phyloP scores from a whole-genome alignment of 2,888 invertebrate species.

The Mongoloraphidia duomilia region DNA sequence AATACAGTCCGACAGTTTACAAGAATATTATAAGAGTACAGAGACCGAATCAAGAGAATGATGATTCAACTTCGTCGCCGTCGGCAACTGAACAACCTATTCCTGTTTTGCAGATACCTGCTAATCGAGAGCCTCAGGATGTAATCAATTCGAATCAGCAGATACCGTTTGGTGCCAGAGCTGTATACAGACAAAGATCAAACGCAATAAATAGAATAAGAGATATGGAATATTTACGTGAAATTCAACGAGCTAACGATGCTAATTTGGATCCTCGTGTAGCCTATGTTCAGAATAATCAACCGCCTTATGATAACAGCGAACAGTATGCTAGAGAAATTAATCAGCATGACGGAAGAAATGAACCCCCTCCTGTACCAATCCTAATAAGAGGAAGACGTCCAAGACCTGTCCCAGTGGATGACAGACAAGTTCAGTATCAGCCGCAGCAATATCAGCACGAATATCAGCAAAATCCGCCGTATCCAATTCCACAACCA shows the following conservation, averaged over 20 bases:
- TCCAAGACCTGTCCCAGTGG: constrained; percentile 25
- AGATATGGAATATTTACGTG: constrained; percentile 7
- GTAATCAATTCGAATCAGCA: constrained; percentile 30
- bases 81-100: constrained; percentile 37
- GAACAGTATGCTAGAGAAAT: constrained; percentile 20
- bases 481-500: constrained; percentile 20
- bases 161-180: constrained; percentile 28
- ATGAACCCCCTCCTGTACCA: constrained; percentile 27
- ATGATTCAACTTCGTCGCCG: constrained; percentile 22
- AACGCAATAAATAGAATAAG: constrained; percentile 20
- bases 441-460: constrained; percentile 1
- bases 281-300: constrained; percentile 7
- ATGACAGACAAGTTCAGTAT: constrained; percentile 21
- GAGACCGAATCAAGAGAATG: constrained; percentile 16
- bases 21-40: background rate
- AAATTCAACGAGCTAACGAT: background rate
- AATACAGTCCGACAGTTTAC: constrained; percentile 2
- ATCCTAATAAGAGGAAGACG: constrained; percentile 18
- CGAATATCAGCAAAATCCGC: constrained; percentile 3
- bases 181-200: constrained; percentile 23
- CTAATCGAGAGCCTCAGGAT: constrained; percentile 24
- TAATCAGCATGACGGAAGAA: constrained; percentile 19
- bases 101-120: constrained; percentile 39
- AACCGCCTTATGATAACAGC: constrained; percentile 8
- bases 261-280: background rate